Percentiles rank a stretch among this genome's conserved stretches.
Evolutionary conservation across 2,113 vertebrate genomes (phyloP).

Genomic region (Antidorcas marsupialis): DNA sequence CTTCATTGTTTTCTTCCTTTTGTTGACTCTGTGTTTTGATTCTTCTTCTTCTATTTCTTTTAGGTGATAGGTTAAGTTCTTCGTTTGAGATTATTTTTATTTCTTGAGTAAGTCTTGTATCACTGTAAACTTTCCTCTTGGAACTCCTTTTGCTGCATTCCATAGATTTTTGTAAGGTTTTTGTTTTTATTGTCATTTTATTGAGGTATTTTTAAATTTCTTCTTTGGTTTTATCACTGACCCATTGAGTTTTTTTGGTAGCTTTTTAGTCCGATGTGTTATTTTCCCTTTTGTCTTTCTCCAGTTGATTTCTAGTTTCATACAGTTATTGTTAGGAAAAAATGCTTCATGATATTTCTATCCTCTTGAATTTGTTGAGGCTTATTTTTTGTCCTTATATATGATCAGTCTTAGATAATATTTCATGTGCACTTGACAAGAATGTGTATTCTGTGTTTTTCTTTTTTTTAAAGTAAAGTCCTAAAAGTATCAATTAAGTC

Average conservation of each 20-base stretch:
- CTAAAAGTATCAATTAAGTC: neutral
- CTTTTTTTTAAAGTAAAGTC: too few species aligned
- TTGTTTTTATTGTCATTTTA: neutral
- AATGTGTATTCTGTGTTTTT: neutral
- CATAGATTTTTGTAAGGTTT: neutral
- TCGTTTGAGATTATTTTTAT: neutral
- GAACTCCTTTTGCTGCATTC: neutral
- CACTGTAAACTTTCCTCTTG: neutral
- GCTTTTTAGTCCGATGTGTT: neutral
- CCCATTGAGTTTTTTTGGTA: neutral
- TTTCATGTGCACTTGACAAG: neutral
- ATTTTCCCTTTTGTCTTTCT: neutral
- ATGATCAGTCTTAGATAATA: neutral
- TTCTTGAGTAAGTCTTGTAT: neutral
- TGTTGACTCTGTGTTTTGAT: neutral
- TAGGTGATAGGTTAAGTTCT: neutral
- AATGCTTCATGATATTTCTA: neutral
- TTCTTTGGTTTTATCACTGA: neutral
- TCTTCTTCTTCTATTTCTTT: neutral
- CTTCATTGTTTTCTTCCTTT: neutral
- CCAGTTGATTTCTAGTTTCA: neutral
- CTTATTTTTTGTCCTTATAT: neutral
- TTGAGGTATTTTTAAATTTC: neutral
- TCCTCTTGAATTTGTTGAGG: neutral
- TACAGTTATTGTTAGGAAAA: neutral